Conservation (phyloP, 2,888 invertebrate species). For the Ischnus inquisitorius region DNA sequence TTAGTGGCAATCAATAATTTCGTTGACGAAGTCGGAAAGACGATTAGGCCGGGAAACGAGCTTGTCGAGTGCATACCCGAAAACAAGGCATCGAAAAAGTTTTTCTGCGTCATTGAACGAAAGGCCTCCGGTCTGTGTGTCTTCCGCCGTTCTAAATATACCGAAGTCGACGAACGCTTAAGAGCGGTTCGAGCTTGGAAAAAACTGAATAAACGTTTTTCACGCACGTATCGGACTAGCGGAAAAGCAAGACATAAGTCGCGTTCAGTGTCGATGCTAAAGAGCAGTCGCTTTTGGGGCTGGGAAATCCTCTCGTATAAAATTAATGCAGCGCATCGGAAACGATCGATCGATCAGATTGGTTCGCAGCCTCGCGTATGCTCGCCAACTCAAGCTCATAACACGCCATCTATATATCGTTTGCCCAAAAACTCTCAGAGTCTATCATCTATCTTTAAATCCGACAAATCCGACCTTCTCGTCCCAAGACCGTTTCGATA, state of each 20-base stretch:
- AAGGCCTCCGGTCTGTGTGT: background rate
- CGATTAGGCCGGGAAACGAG: background rate
- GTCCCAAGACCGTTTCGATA: background rate
- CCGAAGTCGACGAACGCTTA: background rate
- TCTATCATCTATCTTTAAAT: conserved; percentile 2
- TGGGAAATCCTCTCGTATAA: conserved; percentile 15
- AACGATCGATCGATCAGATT: background rate
- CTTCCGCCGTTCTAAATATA: conserved; percentile 7
- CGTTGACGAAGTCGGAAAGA: too few relatives aligned
- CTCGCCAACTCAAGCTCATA: conserved; percentile 20
- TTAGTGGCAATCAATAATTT: too few relatives aligned
- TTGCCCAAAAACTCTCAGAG: background rate
- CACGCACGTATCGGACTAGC: background rate
- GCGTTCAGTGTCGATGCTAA: background rate
- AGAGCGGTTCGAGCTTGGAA: background rate
- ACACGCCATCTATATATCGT: background rate
- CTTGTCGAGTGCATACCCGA: background rate
- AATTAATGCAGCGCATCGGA: background rate
- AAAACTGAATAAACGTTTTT: background rate
- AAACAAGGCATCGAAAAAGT: background rate
- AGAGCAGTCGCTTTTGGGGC: background rate
- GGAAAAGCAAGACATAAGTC: background rate
- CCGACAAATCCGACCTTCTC: background rate
- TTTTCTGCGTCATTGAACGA: conserved; percentile 6
- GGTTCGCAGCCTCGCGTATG: background rate